Evolutionary conservation across 2,888 invertebrate species (phyloP).

Genomic region (Caenorhabditis sinica): DNA sequence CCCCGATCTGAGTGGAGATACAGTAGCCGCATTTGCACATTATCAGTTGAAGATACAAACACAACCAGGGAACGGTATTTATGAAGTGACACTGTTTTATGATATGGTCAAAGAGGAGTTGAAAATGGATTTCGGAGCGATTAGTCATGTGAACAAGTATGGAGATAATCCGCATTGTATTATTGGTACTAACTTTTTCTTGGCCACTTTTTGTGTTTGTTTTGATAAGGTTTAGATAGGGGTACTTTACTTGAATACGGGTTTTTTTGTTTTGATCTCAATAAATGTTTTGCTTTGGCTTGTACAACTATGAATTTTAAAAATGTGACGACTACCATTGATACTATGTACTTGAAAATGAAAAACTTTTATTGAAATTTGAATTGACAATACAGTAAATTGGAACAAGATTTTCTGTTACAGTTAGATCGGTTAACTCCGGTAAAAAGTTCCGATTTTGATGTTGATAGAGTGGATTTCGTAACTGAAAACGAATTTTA

Average conservation of each 20-base stretch:
- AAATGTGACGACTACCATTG: too few relatives aligned
- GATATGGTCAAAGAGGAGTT: constrained; percentile 40
- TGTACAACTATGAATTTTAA: too few relatives aligned
- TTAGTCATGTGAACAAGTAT: constrained; percentile 91
- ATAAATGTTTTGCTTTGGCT: too few relatives aligned
- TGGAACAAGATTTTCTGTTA: too few relatives aligned
- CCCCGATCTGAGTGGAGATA: constrained; percentile 89
- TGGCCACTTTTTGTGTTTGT: constrained; percentile 83
- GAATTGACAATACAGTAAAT: too few relatives aligned
- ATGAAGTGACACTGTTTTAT: constrained; percentile 86
- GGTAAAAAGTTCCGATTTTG: too few relatives aligned
- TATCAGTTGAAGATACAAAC: constrained; percentile 91
- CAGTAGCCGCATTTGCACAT: constrained; percentile 87
- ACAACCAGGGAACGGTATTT: constrained; percentile 89
- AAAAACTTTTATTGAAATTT: too few relatives aligned
- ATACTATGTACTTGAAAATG: too few relatives aligned
- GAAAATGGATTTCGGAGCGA: constrained; percentile 87
- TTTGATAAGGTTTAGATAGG: constrained; percentile 73
- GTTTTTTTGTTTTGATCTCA: too few relatives aligned
- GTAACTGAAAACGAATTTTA: too few relatives aligned
- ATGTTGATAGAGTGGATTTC: too few relatives aligned
- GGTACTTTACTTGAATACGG: background rate
- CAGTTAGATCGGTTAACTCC: too few relatives aligned
- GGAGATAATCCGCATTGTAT: constrained; percentile 91
- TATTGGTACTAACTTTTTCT: constrained; percentile 85